These are phyloP conservation scores for Illadopsis cleaveri DNA, from an alignment of 2,113 vertebrate genomes.

Conservation along the genomic window DNA sequence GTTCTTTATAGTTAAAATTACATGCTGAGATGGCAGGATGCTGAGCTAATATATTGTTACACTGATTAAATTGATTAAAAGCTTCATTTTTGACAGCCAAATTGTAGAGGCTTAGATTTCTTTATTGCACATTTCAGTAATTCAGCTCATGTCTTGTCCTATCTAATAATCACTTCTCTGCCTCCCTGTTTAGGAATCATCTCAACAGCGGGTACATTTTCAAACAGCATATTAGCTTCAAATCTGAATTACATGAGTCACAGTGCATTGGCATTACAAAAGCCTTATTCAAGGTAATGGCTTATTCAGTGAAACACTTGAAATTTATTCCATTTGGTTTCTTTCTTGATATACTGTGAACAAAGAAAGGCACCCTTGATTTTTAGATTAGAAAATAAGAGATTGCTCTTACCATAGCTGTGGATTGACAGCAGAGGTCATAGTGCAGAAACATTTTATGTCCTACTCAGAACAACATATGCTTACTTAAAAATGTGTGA, in stretches of 20 bases:
- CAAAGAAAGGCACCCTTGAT: neutral
- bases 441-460: neutral
- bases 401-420: neutral
- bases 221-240: conserved; percentile 34
- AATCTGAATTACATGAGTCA: conserved; percentile 45
- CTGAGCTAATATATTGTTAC: conserved; percentile 43
- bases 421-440: neutral
- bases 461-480: neutral
- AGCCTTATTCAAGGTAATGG: conserved; percentile 4
- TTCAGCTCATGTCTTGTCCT: conserved; percentile 60
- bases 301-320: conserved; percentile 9
- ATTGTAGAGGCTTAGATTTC: neutral
- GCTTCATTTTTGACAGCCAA: conserved; percentile 41
- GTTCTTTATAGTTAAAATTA: conserved; percentile 31
- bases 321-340: neutral
- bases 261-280: conserved; percentile 24
- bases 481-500: neutral
- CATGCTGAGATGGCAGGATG: conserved; percentile 15
- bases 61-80: conserved; percentile 62
- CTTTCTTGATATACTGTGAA: neutral
- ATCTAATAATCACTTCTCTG: conserved; percentile 50
- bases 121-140: conserved; percentile 45
- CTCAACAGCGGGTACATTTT: conserved; percentile 29
- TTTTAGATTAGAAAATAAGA: conserved; percentile 24
- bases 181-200: conserved; percentile 42